These are phyloP conservation scores for Terebella lapidaria DNA, from an alignment of 2,888 invertebrate species.

Conservation along the genomic window DNA sequence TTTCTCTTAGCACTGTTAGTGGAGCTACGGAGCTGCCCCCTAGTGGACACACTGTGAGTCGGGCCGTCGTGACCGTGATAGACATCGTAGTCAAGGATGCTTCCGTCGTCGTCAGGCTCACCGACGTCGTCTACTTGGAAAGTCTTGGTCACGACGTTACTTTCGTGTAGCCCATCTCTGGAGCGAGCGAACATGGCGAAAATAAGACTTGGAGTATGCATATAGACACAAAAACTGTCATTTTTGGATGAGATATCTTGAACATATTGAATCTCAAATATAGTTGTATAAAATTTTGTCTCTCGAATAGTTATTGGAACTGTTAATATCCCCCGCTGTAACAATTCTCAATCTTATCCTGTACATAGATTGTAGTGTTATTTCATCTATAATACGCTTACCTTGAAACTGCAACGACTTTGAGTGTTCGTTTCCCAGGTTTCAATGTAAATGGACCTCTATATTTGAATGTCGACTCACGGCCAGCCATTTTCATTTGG, in stretches of 20 bases:
- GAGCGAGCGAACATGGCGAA: no score
- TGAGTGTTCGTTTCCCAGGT: slow-evolving; percentile 48
- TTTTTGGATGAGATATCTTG: background rate
- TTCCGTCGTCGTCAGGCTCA: slow-evolving; percentile 7
- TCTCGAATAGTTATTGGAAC: no score
- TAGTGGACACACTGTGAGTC: no score
- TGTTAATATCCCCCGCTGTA: no score
- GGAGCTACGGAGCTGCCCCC: no score
- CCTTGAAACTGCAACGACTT: slow-evolving; percentile 50
- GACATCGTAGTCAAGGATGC: background rate
- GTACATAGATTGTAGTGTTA: no score
- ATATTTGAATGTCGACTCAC: slow-evolving; percentile 50
- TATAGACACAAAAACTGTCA: no score
- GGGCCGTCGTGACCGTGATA: background rate
- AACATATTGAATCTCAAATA: background rate
- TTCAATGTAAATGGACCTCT: slow-evolving; percentile 51
- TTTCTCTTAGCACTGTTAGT: no score
- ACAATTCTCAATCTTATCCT: no score
- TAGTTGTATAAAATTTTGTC: background rate
- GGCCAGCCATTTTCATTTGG: slow-evolving; percentile 44
- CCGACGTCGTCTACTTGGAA: slow-evolving; percentile 45
- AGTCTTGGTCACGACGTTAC: slow-evolving; percentile 50
- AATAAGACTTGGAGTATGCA: no score
- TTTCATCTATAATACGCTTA: no score
- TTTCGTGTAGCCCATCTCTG: slow-evolving; percentile 47